A percentile compares a stretch with the other conserved stretches of the same genome.
Evolutionary conservation across 2,888 invertebrate genomes (phyloP).

Genomic region (Metalampra italica): DNA sequence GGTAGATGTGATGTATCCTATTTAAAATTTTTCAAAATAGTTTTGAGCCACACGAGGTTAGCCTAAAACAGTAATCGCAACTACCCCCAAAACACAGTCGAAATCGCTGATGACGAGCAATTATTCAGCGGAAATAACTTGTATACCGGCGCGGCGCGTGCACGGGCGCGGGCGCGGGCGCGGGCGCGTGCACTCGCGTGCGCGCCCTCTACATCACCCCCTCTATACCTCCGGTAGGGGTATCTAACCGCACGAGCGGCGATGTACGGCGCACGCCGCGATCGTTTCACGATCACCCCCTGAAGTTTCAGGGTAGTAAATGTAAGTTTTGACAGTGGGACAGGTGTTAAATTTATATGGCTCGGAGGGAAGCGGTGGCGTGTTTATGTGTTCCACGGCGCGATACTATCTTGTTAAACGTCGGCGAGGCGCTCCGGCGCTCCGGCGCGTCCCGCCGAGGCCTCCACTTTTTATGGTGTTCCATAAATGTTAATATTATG

Average conservation of each 20-base stretch:
- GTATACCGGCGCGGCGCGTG: constrained; percentile 10
- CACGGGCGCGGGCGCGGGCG: background rate
- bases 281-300: background rate
- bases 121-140: constrained; percentile 57
- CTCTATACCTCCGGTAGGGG: background rate
- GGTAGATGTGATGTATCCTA: no score
- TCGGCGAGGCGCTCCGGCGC: constrained; percentile 17
- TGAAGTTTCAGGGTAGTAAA: constrained; percentile 14
- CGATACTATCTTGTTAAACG: constrained; percentile 33
- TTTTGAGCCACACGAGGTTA: no score
- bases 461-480: constrained; percentile 36
- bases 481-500: constrained; percentile 46
- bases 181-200: background rate
- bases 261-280: background rate
- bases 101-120: constrained; percentile 49
- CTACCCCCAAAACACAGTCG: constrained; percentile 28
- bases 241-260: background rate
- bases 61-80: constrained; percentile 13
- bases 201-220: background rate
- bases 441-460: constrained; percentile 18
- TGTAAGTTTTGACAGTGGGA: constrained; percentile 45
- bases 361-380: constrained; percentile 39
- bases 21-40: no score
- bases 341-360: constrained; percentile 64
- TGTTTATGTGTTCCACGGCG: constrained; percentile 34